Conservation (phyloP, 2,888 invertebrate genomes). For the Agriopis marginaria region DNA sequence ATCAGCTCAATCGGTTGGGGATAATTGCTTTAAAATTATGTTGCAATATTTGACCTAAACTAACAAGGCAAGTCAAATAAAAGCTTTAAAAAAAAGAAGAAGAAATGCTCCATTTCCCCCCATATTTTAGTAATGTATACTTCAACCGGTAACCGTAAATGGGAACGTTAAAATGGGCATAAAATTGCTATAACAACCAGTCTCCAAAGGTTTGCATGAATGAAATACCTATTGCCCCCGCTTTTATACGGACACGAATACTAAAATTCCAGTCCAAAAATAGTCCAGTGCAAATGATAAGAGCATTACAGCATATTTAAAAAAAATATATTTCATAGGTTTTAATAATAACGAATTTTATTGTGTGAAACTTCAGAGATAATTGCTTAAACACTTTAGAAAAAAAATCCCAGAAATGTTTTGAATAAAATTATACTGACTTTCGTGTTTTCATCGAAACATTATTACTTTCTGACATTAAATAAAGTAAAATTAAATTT, state of each 20-base stretch:
- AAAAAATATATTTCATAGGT: not conserved
- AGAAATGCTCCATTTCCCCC: not conserved
- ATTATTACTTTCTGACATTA: not conserved
- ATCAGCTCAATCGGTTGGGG: not conserved
- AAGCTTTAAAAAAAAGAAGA: not conserved
- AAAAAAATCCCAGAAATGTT: not conserved
- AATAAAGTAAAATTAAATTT: not conserved
- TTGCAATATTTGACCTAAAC: too few relatives aligned
- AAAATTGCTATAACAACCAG: conserved; percentile 33
- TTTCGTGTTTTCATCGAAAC: not conserved
- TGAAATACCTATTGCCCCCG: conserved; percentile 22
- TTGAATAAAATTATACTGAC: not conserved
- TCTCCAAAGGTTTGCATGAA: conserved; percentile 34
- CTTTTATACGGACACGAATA: conserved; percentile 11
- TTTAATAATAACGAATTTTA: not conserved
- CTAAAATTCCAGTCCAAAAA: not conserved
- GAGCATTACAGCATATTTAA: not conserved
- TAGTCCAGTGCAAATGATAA: conserved; percentile 2
- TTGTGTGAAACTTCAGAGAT: too few relatives aligned
- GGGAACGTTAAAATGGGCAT: conserved; percentile 30
- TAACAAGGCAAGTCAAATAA: not conserved
- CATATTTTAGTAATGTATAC: conserved; percentile 3
- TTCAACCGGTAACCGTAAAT: conserved; percentile 6
- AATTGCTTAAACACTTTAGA: not conserved
- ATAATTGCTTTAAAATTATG: not conserved